Evolutionary conservation across 2,888 invertebrate species (phyloP), one percentile per base, ranked within the genome.

Genomic region (Drosophila planitibia): DNA sequence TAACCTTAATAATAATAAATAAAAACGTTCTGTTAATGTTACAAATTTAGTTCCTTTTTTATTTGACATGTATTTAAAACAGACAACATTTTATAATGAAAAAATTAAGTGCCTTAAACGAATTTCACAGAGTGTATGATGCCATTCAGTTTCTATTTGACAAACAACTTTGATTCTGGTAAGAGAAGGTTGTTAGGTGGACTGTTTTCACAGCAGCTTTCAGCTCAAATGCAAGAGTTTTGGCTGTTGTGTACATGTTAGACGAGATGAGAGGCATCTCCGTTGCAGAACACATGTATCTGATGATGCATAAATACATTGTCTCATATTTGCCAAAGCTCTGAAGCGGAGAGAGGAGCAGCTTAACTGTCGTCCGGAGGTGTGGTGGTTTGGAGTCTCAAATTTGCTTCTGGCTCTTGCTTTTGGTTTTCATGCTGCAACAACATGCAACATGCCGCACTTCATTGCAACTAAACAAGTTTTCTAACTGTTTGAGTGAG

Each of bases 401-500:
- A 83, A 85, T 85, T 75, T 86, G 71, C 79, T 73, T 79, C 52
- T 72, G 53, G 47, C 52, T 52, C 3, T 76, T 86, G 70, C 81
- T 74, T 74, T 62, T 30, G 37, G 33, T 53, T 30, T 32, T 73
- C 41, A 51, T 57, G 41, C 61, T 44, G 53, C 33, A 39, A 41
- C 9, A 58, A 58, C 69, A 41, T 71, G 65, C 70, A 60, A 69
- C 81, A 58, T 62, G 70, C 68, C 62, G 71, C 85, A 84, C 82
- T 84, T 87, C 82, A 89, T 85, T 84, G 88, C 72, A 89, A 80
- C 88, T 77, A 77, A 87, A 84, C 74, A 82, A 85, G 87, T 85
- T 76, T 76, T 73, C 79, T 74, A 86, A 89, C 84, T 89, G 89
- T 87, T 87, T 86, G 80, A 84, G 84, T 89, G 73, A 81, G 84